Percentiles rank a stretch among this genome's conserved stretches.
Conservation (phyloP, 2,113 vertebrate genomes). For the Aix galericulata region DNA sequence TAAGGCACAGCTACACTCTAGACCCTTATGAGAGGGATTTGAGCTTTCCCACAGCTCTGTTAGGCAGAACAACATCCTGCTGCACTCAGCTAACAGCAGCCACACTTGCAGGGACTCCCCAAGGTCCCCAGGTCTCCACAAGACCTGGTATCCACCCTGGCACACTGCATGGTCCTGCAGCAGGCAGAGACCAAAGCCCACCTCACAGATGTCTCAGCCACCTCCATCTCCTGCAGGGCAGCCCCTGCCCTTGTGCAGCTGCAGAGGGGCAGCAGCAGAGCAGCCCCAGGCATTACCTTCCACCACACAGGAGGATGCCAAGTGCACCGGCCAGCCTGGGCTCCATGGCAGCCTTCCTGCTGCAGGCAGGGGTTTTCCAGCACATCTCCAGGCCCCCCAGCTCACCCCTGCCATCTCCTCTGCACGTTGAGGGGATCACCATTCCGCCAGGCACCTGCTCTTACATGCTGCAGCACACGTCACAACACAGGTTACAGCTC, state of each 20-base stretch:
- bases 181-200: not conserved
- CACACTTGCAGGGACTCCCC: not conserved
- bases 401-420: not conserved
- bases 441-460: not conserved
- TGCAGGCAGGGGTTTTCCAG: not conserved
- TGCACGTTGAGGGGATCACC: not conserved
- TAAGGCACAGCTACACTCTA: not conserved
- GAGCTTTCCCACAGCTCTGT: not conserved
- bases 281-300: not conserved
- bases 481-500: not conserved
- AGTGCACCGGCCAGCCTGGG: not conserved
- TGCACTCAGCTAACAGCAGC: not conserved
- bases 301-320: not conserved
- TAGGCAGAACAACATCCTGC: not conserved
- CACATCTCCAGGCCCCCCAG: not conserved
- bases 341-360: not conserved
- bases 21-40: not conserved
- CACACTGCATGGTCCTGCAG: not conserved
- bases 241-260: not conserved
- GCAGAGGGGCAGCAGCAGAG: not conserved
- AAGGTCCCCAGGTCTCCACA: not conserved
- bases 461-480: fast-evolving
- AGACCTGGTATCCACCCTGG: not conserved
- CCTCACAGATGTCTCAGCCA: not conserved
- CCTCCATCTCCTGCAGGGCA: not conserved